Percentiles rank a stretch among this genome's conserved stretches.
Conservation (phyloP, 2,113 vertebrate genomes). For the human region GRCh38 chrX:29949501-29950000, state of each 20-base stretch:
- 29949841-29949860: background rate
- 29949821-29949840: conserved; percentile 18
- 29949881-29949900: background rate
- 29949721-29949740: conserved; percentile 12
- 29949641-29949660: conserved; percentile 46
- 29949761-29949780: background rate
- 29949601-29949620: background rate
- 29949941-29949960: conserved; percentile 27
- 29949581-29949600: conserved; percentile 24
- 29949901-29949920: background rate
- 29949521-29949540: background rate
- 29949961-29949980: background rate
- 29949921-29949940: background rate
- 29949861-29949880: background rate
- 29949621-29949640: background rate
- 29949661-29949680: conserved; percentile 11
- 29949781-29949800: conserved; percentile 1
- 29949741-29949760: conserved; percentile 13
- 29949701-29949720: background rate
- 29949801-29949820: background rate
- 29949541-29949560: conserved; percentile 9
- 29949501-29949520: background rate
- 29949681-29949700: background rate
- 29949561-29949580: conserved; percentile 39
- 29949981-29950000: background rate